Percentiles rank a stretch among this genome's conserved stretches.
Evolutionary conservation across 2,888 invertebrate genomes (phyloP).

Genomic region (Poecilus cupreus): DNA sequence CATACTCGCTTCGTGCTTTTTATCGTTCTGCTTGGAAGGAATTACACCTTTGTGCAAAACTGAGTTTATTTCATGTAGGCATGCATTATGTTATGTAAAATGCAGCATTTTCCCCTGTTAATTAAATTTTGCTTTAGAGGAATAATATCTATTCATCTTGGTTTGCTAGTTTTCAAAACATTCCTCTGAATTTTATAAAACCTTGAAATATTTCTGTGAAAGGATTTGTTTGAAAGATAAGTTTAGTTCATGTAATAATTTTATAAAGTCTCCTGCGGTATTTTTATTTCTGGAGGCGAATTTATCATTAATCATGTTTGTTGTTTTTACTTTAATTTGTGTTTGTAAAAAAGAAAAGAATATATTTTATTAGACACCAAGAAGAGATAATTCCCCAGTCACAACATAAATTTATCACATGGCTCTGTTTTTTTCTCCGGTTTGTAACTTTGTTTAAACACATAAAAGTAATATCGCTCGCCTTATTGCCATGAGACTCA

Average conservation of each 20-base stretch:
- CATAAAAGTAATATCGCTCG: conserved; percentile 52
- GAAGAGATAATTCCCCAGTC: conserved; percentile 28
- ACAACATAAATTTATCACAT: conserved; percentile 45
- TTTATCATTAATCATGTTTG: conserved; percentile 17
- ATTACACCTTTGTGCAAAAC: conserved; percentile 22
- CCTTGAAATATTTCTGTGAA: neutral
- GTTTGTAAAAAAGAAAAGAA: neutral
- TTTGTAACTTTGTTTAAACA: conserved; percentile 51
- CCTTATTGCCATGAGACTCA: conserved; percentile 49
- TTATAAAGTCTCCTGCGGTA: neutral
- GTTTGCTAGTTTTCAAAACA: neutral
- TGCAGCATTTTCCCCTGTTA: conserved; percentile 3
- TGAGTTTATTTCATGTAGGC: conserved; percentile 2
- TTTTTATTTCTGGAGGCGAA: neutral
- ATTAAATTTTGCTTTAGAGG: neutral
- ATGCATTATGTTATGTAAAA: conserved; percentile 2
- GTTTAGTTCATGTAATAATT: neutral
- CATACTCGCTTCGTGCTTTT: conserved; percentile 20
- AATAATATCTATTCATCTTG: conserved; percentile 13
- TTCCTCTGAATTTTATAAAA: neutral
- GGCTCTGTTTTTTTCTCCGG: conserved; percentile 8
- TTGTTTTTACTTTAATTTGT: neutral
- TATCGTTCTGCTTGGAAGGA: conserved; percentile 1
- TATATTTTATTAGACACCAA: conserved; percentile 10
- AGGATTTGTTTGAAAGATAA: neutral